Conservation (phyloP, 2,888 invertebrate species). For the Hydrotaea diabolus region DNA sequence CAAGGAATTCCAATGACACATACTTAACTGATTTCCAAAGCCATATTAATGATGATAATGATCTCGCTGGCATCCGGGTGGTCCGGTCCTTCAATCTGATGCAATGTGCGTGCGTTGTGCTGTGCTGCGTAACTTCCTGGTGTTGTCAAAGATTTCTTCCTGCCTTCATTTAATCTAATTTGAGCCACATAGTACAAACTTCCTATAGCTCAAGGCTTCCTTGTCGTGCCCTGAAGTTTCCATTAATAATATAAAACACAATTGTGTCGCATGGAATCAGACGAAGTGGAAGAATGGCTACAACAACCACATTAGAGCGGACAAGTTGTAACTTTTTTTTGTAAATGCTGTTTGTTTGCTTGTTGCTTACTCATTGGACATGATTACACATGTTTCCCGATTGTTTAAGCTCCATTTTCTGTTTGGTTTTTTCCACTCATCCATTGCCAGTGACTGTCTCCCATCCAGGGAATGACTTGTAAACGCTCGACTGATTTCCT, state of each 20-base stretch:
- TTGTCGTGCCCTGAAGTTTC: constrained; percentile 14
- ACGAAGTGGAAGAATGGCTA: background rate
- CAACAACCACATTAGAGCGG: constrained; percentile 1
- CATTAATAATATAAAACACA: constrained; percentile 43
- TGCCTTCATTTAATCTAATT: constrained; percentile 54
- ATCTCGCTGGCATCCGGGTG: constrained; percentile 44
- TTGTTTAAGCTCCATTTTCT: constrained; percentile 59
- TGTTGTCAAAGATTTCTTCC: constrained; percentile 23
- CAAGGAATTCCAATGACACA: constrained; percentile 38
- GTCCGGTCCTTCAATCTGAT: background rate
- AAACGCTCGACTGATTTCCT: constrained; percentile 56
- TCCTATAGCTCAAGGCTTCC: constrained; percentile 7
- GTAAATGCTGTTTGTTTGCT: constrained; percentile 42
- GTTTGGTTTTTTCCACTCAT: constrained; percentile 13
- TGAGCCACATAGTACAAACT: constrained; percentile 8
- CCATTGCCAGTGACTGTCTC: constrained; percentile 45
- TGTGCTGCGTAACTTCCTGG: constrained; percentile 36
- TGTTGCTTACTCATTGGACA: constrained; percentile 66
- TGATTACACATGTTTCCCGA: constrained; percentile 66
- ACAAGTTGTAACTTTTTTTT: constrained; percentile 19
- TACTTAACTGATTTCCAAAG: constrained; percentile 49
- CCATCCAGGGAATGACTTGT: constrained; percentile 58
- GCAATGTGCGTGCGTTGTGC: background rate
- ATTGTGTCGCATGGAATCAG: background rate
- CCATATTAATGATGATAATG: constrained; percentile 53